These are phyloP conservation scores for Meriones psammophilus DNA, from an alignment of 2,797 vertebrate species.

Conservation along the genomic window DNA sequence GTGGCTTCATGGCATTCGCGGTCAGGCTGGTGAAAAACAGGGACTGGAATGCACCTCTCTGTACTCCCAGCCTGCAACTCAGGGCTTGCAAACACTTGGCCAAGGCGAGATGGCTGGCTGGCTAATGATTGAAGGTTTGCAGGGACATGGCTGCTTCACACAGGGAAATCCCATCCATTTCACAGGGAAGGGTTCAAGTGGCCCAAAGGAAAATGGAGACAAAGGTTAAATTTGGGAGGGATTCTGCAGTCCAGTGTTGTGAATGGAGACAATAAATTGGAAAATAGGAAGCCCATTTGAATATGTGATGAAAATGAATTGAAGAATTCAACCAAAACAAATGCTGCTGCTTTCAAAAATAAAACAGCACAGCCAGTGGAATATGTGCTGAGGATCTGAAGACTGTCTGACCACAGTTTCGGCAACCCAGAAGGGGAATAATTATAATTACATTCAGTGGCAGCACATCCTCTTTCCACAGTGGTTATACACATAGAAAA, in stretches of 20 bases:
- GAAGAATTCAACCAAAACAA: conserved; percentile 42
- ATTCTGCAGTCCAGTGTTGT: neutral
- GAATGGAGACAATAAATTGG: conserved; percentile 25
- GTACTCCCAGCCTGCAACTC: neutral
- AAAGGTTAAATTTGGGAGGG: neutral
- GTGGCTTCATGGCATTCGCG: conserved; percentile 78
- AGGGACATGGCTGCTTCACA: neutral
- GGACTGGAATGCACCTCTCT: conserved; percentile 67
- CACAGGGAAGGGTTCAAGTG: neutral
- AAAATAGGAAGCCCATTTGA: conserved; percentile 60
- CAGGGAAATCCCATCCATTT: neutral
- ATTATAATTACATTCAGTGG: conserved; percentile 70
- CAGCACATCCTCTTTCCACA: conserved; percentile 55
- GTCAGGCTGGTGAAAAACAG: conserved; percentile 80
- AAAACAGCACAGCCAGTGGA: conserved; percentile 53
- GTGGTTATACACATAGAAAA: neutral
- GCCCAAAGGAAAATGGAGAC: neutral
- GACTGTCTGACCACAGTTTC: conserved; percentile 52
- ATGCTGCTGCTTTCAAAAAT: conserved; percentile 55
- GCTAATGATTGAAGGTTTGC: neutral
- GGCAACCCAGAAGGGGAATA: conserved; percentile 8
- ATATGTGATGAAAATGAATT: conserved; percentile 52
- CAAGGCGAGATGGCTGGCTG: neutral
- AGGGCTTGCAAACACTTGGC: conserved; percentile 40
- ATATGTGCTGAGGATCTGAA: neutral